A percentile compares a stretch with the other conserved stretches of the same genome.
Conservation (phyloP, 2,797 vertebrate species). For the Cyclopterus lumpus region DNA sequence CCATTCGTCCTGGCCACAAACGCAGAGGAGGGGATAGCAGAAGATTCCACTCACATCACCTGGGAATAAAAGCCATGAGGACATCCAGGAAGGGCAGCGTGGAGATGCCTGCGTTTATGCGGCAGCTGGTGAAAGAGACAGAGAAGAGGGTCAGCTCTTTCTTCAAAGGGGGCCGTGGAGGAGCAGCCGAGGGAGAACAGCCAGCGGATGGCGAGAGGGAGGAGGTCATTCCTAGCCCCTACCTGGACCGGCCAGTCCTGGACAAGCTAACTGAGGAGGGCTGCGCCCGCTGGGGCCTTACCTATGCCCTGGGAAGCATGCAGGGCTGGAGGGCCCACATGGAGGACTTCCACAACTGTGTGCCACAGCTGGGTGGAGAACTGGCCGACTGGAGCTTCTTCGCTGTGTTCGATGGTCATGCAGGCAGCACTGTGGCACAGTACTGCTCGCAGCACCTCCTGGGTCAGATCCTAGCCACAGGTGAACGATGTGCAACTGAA, state of each 20-base stretch:
- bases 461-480: conserved; percentile 79
- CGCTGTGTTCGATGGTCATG: conserved; percentile 87
- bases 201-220: conserved; percentile 69
- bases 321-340: conserved; percentile 88
- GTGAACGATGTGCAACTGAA: conserved; percentile 55
- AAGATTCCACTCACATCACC: conserved; percentile 45
- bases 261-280: conserved; percentile 84
- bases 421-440: conserved; percentile 83
- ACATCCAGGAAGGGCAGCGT: conserved; percentile 82
- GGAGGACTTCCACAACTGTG: conserved; percentile 89
- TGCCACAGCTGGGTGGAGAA: conserved; percentile 80
- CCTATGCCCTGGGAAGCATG: conserved; percentile 85
- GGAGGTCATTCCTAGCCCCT: conserved; percentile 78
- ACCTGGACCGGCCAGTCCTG: conserved; percentile 82
- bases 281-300: conserved; percentile 76
- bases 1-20: conserved; percentile 40
- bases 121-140: conserved; percentile 86
- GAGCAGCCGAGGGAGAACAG: conserved; percentile 73
- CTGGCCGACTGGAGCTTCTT: conserved; percentile 86
- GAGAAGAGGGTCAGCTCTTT: conserved; percentile 87
- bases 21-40: conserved; percentile 37
- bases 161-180: conserved; percentile 82
- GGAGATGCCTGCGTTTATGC: conserved; percentile 85
- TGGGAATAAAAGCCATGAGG: conserved; percentile 71
- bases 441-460: conserved; percentile 86